Conservation (phyloP, 2,113 vertebrate genomes). For the Pimephales promelas region DNA sequence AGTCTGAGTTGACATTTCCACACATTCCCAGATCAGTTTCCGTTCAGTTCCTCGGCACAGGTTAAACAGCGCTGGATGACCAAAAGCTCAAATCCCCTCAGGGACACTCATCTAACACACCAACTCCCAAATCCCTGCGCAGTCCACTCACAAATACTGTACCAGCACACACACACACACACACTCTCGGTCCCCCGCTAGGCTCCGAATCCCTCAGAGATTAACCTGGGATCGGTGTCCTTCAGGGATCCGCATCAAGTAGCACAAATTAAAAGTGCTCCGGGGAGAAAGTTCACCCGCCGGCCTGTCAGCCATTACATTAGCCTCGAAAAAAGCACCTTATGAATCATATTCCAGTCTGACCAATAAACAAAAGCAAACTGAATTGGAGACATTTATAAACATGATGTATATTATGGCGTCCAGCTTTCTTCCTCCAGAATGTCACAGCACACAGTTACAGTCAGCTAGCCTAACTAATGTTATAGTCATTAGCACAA, state of each 20-base stretch:
- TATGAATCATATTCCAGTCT: background rate
- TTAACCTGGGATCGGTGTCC: slow-evolving; percentile 51
- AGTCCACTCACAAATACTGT: slow-evolving; percentile 22
- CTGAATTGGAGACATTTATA: background rate
- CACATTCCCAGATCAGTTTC: slow-evolving; percentile 53
- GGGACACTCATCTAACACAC: slow-evolving; percentile 29
- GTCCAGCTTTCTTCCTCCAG: no score
- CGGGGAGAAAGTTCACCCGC: slow-evolving; percentile 52
- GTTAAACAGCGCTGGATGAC: slow-evolving; percentile 65
- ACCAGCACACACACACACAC: slow-evolving; percentile 31
- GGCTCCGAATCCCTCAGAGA: slow-evolving; percentile 48
- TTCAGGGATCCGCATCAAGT: slow-evolving; percentile 45
- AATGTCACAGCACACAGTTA: no score
- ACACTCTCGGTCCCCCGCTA: background rate
- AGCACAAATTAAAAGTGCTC: slow-evolving; percentile 58
- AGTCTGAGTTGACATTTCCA: slow-evolving; percentile 43
- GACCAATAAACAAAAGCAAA: background rate
- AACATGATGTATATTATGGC: background rate
- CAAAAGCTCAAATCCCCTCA: slow-evolving; percentile 49
- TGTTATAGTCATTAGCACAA: background rate
- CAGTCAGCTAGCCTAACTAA: no score
- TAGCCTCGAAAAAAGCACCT: background rate
- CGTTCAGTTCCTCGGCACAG: slow-evolving; percentile 63
- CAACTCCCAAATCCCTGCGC: slow-evolving; percentile 35
- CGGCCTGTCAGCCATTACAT: slow-evolving; percentile 40